Conservation (phyloP, 2,113 vertebrate species). For the Arenaria interpres region DNA sequence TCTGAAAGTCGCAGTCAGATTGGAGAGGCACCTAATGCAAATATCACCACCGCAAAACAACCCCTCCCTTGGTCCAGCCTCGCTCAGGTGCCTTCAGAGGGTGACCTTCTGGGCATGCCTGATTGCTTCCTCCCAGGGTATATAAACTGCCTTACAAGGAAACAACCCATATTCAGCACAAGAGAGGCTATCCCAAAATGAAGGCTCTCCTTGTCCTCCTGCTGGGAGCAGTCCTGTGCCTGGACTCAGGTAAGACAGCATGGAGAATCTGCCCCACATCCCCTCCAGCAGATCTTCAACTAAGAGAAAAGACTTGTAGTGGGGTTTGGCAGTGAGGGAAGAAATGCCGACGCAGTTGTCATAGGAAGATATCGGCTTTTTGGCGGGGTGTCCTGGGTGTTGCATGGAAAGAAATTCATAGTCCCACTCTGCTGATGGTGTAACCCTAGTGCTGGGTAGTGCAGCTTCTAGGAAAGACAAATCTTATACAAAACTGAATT, state of each 20-base stretch:
- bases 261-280: rapidly evolving
- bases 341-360: rapidly evolving
- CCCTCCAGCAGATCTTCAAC: no score
- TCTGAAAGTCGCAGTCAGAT: background rate
- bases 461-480: background rate
- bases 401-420: background rate
- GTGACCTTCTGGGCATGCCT: background rate
- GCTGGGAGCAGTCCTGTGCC: conserved; percentile 24
- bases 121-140: background rate
- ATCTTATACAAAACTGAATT: background rate
- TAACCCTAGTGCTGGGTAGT: background rate
- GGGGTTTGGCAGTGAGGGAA: background rate
- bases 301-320: background rate
- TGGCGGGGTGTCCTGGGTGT: background rate
- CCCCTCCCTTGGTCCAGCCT: background rate
- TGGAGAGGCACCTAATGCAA: background rate
- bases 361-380: rapidly evolving
- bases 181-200: background rate
- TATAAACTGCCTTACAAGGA: background rate
- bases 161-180: background rate
- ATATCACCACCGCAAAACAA: background rate
- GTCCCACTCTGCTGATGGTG: background rate
- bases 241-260: conserved; percentile 33
- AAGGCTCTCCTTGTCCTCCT: conserved; percentile 25
- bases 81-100: background rate